phyloP scores from a whole-genome alignment of 2,113 vertebrate genomes.

The Chascanopsetta lugubris region DNA sequence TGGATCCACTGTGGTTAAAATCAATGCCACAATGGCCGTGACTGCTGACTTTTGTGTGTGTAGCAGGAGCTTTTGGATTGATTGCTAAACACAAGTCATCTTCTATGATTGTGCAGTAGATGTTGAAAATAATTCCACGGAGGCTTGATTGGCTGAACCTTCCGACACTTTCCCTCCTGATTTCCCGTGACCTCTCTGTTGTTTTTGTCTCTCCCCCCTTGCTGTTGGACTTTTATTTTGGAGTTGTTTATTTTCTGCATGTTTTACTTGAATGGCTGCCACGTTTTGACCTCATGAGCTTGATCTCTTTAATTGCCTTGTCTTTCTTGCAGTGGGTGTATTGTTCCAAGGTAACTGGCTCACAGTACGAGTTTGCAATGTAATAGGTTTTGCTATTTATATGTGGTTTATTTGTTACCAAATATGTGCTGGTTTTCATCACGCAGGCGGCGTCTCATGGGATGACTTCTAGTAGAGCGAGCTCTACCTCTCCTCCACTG shows the following conservation, averaged over 20 bases:
- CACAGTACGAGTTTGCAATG: constrained; percentile 59
- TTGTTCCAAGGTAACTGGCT: constrained; percentile 59
- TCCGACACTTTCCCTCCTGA: constrained; percentile 43
- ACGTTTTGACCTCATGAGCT: constrained; percentile 92
- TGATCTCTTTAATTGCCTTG: constrained; percentile 74
- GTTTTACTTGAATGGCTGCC: constrained; percentile 98
- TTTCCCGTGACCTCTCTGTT: constrained; percentile 50
- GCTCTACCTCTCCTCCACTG: constrained; percentile 58
- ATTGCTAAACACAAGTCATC: constrained; percentile 38
- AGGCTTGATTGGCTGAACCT: constrained; percentile 53
- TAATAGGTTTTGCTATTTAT: constrained; percentile 73
- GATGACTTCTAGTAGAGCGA: constrained; percentile 63
- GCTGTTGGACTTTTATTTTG: constrained; percentile 64
- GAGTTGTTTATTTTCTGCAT: constrained; percentile 70
- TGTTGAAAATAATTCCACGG: constrained; percentile 59
- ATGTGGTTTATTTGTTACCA: constrained; percentile 74
- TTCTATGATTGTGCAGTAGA: constrained; percentile 59
- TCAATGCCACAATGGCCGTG: constrained; percentile 47
- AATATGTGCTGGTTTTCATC: constrained; percentile 74
- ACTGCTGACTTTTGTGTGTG: constrained; percentile 56
- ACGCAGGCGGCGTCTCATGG: constrained; percentile 37
- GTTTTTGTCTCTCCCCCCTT: neutral
- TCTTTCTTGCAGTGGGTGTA: constrained; percentile 68
- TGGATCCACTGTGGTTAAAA: constrained; percentile 51
- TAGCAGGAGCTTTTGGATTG: constrained; percentile 43